Conservation (phyloP, 2,888 invertebrate species). For the Lordiphosa andalusiaca region DNA sequence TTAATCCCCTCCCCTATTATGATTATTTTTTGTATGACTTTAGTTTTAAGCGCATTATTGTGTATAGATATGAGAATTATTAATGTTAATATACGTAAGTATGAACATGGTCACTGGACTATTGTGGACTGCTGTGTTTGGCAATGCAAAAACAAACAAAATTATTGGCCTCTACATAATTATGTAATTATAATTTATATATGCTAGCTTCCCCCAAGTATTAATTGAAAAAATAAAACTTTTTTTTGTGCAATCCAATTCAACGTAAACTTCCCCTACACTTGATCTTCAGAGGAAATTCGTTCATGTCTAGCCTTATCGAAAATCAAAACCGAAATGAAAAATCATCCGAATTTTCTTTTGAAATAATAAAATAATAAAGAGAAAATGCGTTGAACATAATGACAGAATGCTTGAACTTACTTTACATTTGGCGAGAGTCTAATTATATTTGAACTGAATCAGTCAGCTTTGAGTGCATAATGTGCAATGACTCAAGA, state of each 20-base stretch:
- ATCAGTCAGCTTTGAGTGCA: too few relatives aligned
- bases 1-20: constrained; percentile 31
- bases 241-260: constrained; percentile 8
- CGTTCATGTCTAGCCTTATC: constrained; percentile 5
- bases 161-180: constrained; percentile 3
- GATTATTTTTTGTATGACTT: constrained; percentile 48
- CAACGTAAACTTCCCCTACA: constrained; percentile 3
- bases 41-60: constrained; percentile 56
- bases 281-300: constrained; percentile 7
- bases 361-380: constrained; percentile 66
- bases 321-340: neutral
- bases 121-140: constrained; percentile 8
- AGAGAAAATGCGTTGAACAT: constrained; percentile 50
- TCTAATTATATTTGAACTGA: too few relatives aligned
- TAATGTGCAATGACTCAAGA: too few relatives aligned
- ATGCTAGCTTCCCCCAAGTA: constrained; percentile 41
- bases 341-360: constrained; percentile 19
- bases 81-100: constrained; percentile 51
- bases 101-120: constrained; percentile 35
- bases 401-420: neutral
- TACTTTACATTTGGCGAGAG: too few relatives aligned
- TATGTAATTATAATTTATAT: constrained; percentile 45
- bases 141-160: neutral
- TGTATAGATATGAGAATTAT: constrained; percentile 70
- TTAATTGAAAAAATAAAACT: constrained; percentile 20